Evolutionary conservation across 1,140 invertebrate genomes (phyloP).

Genomic region (Solen grandis): DNA sequence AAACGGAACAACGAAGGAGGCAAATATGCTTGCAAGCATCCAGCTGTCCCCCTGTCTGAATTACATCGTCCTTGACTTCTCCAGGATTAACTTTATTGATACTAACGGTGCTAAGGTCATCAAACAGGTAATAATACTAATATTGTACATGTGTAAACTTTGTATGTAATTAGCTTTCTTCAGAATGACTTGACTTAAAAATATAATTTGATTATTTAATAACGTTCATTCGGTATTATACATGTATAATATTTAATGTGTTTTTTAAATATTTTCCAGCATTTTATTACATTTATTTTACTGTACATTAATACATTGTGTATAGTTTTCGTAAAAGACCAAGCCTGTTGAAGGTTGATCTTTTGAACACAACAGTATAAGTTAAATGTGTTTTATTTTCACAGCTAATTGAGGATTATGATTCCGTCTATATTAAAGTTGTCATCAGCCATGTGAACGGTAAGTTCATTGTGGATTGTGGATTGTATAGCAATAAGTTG

Average conservation of each 20-base stretch:
- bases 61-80: constrained; percentile 74
- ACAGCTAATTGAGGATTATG: constrained; percentile 35
- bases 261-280: neutral
- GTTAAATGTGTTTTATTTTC: neutral
- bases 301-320: too few species aligned
- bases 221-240: neutral
- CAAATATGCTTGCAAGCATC: constrained; percentile 28
- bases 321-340: too few species aligned
- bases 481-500: too few species aligned
- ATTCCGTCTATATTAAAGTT: constrained; percentile 28
- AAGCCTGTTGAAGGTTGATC: too few species aligned
- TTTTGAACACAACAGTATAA: too few species aligned
- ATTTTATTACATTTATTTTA: too few species aligned
- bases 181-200: neutral
- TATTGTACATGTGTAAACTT: too few species aligned
- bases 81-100: constrained; percentile 74
- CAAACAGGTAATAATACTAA: constrained; percentile 75
- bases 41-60: constrained; percentile 76
- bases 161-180: constrained; percentile 66
- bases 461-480: neutral
- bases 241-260: neutral
- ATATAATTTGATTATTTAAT: neutral
- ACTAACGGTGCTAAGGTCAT: constrained; percentile 71
- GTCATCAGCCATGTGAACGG: constrained; percentile 29
- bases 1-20: constrained; percentile 1